Conservation (phyloP, 2,797 vertebrate species). For the Acanthis flammea region DNA sequence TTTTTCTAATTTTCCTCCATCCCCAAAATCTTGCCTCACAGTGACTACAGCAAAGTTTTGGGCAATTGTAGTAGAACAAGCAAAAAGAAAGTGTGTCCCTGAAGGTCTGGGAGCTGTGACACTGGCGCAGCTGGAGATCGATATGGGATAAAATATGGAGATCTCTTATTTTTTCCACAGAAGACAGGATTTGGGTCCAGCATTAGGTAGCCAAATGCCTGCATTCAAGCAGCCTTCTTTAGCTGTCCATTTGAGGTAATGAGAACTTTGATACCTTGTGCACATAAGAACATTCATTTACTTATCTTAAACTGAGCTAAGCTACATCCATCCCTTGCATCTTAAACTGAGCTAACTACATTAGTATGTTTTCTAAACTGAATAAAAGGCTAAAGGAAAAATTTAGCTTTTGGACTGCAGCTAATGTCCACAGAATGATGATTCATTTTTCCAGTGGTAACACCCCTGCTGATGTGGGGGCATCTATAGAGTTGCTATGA, state of each 20-base stretch:
- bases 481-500: background rate
- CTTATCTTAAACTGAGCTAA: background rate
- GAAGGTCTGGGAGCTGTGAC: background rate
- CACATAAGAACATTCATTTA: background rate
- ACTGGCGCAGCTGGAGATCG: background rate
- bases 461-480: background rate
- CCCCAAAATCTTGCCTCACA: background rate
- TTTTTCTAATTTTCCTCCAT: background rate
- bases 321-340: background rate
- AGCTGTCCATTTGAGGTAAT: background rate
- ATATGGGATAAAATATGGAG: background rate
- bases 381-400: background rate
- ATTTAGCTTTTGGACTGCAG: background rate
- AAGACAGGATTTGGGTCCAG: background rate
- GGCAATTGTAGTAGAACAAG: background rate
- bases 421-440: background rate
- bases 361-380: background rate
- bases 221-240: background rate
- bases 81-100: background rate
- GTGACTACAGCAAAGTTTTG: background rate
- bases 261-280: background rate
- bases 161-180: background rate
- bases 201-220: background rate
- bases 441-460: rapidly evolving
- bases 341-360: background rate